phyloP scores from a whole-genome alignment of 2,113 vertebrate genomes.

The Hippoglossus stenolepis region DNA sequence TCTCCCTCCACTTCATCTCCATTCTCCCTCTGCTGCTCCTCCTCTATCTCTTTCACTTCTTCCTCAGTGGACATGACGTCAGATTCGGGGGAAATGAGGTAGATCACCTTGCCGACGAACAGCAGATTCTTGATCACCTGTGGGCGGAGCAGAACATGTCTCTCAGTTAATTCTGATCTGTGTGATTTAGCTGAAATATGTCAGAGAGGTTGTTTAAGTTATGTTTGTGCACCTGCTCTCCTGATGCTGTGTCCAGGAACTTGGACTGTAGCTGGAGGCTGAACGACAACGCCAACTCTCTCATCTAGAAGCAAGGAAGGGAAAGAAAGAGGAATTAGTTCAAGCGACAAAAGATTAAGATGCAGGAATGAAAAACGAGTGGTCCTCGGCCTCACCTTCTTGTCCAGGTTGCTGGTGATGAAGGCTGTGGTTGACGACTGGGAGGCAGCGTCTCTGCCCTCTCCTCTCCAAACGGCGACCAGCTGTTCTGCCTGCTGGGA shows the following conservation, averaged over 20 bases:
- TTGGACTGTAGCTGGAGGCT: conserved; percentile 94
- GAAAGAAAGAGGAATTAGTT: neutral
- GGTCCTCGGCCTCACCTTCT: conserved; percentile 82
- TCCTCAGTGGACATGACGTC: conserved; percentile 52
- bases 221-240: conserved; percentile 89
- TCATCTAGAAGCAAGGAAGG: conserved; percentile 84
- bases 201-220: too few relatives aligned
- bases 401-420: conserved; percentile 84
- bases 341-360: neutral
- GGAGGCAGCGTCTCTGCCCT: conserved; percentile 22
- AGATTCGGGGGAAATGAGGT: conserved; percentile 86
- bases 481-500: conserved; percentile 89
- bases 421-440: conserved; percentile 78
- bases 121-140: conserved; percentile 97
- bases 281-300: conserved; percentile 88
- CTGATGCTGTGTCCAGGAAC: conserved; percentile 88
- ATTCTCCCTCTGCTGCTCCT: conserved; percentile 18
- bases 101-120: conserved; percentile 92
- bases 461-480: conserved; percentile 80
- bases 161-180: neutral
- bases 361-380: accelerated
- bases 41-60: conserved; percentile 11
- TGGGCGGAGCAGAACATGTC: neutral
- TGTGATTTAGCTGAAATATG: neutral
- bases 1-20: conserved; percentile 21